Percentiles rank a stretch among this genome's conserved stretches.
Evolutionary conservation across 2,113 vertebrate species (phyloP).

Genomic region (Ammospiza nelsoni): DNA sequence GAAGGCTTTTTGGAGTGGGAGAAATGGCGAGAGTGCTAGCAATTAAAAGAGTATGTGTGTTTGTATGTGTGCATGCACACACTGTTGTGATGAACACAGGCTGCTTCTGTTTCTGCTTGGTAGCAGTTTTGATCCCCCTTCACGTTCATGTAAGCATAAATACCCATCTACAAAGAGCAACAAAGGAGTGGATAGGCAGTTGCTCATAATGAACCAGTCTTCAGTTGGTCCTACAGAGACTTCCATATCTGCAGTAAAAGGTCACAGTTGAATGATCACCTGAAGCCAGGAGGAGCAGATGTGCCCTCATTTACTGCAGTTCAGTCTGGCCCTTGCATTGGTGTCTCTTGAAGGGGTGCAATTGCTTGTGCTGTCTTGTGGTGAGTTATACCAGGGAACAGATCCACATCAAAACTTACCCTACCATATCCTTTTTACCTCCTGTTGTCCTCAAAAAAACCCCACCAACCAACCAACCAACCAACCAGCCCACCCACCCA

Average conservation of each 20-base stretch:
- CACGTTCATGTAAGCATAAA: background rate
- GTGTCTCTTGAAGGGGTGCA: background rate
- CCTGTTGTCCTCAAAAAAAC: background rate
- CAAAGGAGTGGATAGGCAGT: background rate
- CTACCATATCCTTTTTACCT: background rate
- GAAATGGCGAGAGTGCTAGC: background rate
- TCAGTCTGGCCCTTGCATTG: background rate
- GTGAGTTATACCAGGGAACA: background rate
- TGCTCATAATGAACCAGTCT: background rate
- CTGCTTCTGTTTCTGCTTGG: background rate
- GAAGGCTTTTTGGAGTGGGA: background rate
- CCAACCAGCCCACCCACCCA: no score
- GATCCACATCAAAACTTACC: background rate
- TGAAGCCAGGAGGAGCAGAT: background rate
- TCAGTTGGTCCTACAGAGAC: background rate
- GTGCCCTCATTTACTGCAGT: background rate
- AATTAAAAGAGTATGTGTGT: background rate
- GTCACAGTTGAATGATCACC: background rate
- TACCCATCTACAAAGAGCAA: background rate
- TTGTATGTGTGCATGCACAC: rapidly evolving
- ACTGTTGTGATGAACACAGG: background rate
- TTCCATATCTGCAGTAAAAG: constrained; percentile 3
- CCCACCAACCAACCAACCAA: background rate
- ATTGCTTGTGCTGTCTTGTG: background rate
- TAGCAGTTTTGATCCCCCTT: background rate